Evolutionary conservation across 2,888 invertebrate genomes (phyloP), one percentile per base, ranked within the genome.

Genomic region (Hecatera dysodea): DNA sequence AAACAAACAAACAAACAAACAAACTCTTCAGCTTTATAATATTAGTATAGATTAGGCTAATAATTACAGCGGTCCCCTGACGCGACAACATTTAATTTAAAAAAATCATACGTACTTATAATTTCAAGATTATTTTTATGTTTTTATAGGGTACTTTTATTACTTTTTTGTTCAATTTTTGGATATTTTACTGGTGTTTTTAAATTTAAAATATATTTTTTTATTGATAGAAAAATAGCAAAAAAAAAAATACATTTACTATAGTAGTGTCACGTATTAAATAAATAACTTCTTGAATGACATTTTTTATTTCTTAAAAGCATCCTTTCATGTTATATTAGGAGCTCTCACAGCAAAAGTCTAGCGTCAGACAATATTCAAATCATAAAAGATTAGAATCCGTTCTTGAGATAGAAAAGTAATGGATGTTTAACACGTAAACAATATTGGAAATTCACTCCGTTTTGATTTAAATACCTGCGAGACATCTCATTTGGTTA

Each of bases 361-460:
- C 2, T 29, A 33, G 55, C 33, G 39, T 71, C 29, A 52, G 24
- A 75, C 55, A 36, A 46, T 64, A 69, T 75, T 69, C 1, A 57
- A 52, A 67, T 52, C 52, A 67, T 46, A 52, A 42, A 52, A 17
- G 44, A 67, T 57, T 52, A 39, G 19, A 48, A 67, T 57, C 8
- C n/a, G 29, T 62, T 46, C 17, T 52, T 33, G 8, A 52, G 52
- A 57, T 57, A 39, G 52, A 57, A 52, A 39, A 62, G 39, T 52
- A 73, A 63, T 56, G 17, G 24, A 46, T 15, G 52, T 55, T 44
- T 52, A 17, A 46, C 24, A 11, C 11, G 36, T 52, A n/a, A 39
- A 64, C 22, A 2, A 52, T 15, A 52, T 48, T 50, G 17, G 15
- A 50, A 39, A 57, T 65, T 29, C 22, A 12, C 12, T 24, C 7